Evolutionary conservation across 2,888 invertebrate species (phyloP).

Genomic region (Mechanitis mazaeus): DNA sequence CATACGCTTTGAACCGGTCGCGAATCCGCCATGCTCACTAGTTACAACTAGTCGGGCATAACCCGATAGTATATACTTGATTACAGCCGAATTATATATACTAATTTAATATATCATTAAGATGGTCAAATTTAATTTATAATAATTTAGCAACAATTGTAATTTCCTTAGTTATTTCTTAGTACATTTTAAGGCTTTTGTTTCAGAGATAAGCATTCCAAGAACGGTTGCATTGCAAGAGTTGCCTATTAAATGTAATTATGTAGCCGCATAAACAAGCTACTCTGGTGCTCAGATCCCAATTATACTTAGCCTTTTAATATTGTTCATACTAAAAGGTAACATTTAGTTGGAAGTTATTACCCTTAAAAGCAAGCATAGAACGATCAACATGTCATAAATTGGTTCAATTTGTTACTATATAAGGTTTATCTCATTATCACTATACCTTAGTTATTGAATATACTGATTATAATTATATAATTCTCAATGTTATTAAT

Average conservation of each 20-base stretch:
- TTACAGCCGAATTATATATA: too few relatives aligned
- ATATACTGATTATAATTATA: too few relatives aligned
- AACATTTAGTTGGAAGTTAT: conserved; percentile 63
- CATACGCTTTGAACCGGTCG: too few relatives aligned
- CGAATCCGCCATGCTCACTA: too few relatives aligned
- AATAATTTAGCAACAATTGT: conserved; percentile 51
- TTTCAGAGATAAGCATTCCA: conserved; percentile 46
- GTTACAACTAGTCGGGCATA: too few relatives aligned
- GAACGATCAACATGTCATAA: conserved; percentile 34
- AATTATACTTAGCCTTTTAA: conserved; percentile 69
- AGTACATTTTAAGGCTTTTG: conserved; percentile 27
- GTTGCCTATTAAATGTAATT: conserved; percentile 70
- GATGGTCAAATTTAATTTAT: conserved; percentile 31
- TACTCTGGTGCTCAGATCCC: conserved; percentile 62
- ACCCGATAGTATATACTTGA: too few relatives aligned
- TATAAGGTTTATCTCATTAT: conserved; percentile 34
- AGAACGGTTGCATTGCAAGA: conserved; percentile 65
- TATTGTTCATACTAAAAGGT: conserved; percentile 72
- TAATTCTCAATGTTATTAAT: too few relatives aligned
- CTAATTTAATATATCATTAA: too few relatives aligned
- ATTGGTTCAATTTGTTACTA: conserved; percentile 38
- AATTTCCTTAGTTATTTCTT: conserved; percentile 42
- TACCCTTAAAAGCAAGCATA: conserved; percentile 45
- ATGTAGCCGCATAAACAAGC: conserved; percentile 67
- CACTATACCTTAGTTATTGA: neutral